phyloP scores from a whole-genome alignment of 2,888 invertebrate species.

The Macrosoma leucophasiata region DNA sequence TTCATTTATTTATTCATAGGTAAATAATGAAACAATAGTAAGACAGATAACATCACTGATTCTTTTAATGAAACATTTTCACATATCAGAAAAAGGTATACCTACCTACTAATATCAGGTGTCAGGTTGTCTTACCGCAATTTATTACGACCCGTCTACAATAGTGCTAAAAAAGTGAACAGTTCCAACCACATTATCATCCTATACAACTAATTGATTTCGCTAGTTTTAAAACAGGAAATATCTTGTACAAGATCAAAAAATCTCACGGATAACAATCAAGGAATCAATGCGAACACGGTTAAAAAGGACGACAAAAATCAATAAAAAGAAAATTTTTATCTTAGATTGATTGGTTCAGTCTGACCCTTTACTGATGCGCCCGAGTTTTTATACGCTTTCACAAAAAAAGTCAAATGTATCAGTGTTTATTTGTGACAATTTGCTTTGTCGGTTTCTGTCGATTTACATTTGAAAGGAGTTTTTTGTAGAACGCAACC shows the following conservation, averaged over 20 bases:
- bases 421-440: slow-evolving; percentile 76
- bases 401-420: slow-evolving; percentile 65
- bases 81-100: no score
- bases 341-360: slow-evolving; percentile 72
- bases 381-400: slow-evolving; percentile 60
- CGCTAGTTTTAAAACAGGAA: slow-evolving; percentile 19
- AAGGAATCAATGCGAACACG: slow-evolving; percentile 42
- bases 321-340: slow-evolving; percentile 60
- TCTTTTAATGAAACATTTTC: no score
- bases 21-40: no score
- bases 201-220: slow-evolving; percentile 14
- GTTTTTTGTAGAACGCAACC: slow-evolving; percentile 58
- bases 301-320: slow-evolving; percentile 49
- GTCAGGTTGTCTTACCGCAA: no score
- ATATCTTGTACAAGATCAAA: slow-evolving; percentile 24
- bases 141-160: no score
- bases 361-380: slow-evolving; percentile 68
- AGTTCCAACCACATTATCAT: slow-evolving; percentile 2
- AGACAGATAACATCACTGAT: no score
- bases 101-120: no score
- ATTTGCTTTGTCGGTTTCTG: slow-evolving; percentile 74
- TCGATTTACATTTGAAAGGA: slow-evolving; percentile 73
- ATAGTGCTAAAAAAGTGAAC: no score
- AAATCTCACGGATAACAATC: slow-evolving; percentile 63
- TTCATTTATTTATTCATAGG: no score